Base-by-base conservation (phyloP, 2,888 invertebrate species). In the Chrysomela aeneicollis region DNA sequence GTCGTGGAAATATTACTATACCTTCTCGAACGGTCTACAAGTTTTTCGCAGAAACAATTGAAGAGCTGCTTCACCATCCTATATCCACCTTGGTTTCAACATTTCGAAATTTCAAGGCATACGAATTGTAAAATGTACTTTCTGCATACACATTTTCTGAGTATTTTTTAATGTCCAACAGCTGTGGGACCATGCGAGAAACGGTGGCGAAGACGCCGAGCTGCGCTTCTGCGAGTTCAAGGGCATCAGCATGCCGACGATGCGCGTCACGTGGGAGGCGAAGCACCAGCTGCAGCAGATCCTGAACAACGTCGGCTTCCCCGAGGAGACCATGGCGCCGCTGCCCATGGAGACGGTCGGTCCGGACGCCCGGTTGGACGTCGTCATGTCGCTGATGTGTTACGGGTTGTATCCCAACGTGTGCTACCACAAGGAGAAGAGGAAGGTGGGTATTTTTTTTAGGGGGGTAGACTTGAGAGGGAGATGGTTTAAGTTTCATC, bases 321-420 rank as follows among this genome's bases (percentile, higher is more conserved):
- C 97, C 0, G 97, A 98, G 79, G 94, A 95, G 77, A 89, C 92
- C 42, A 88, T 97, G 79, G 79, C 89, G 0, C 89, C 92, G 0
- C 88, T 89, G 66, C 86, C 89, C 1, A 89, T 94, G 84, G 90
- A 94, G 79, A 89, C 91, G 8, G 87, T 88, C 21, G 91, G 90
- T 0, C 88, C 92, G 0, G 95, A 97, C 81, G 87, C 91, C 0
- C 86, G 87, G 22, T 81, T 97, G 42, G 98, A 98, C 79, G 84
- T 92, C 63, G 90, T 96, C 0, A 89, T 93, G 68, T 93, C 93
- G 0, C 85, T 98, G 60, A 87, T 98, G 78, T 92, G 92, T 70
- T 89, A 94, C 86, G 98, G 98, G 0, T 86, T 97, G 0, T 98
- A 98, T 82, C 98, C 98, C 0, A 99, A 99, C 82, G 95, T 99